Evolutionary conservation across 2,797 vertebrate genomes (phyloP), one percentile per base, ranked within the genome.

Genomic region (Kryptopterus vitreolus): DNA sequence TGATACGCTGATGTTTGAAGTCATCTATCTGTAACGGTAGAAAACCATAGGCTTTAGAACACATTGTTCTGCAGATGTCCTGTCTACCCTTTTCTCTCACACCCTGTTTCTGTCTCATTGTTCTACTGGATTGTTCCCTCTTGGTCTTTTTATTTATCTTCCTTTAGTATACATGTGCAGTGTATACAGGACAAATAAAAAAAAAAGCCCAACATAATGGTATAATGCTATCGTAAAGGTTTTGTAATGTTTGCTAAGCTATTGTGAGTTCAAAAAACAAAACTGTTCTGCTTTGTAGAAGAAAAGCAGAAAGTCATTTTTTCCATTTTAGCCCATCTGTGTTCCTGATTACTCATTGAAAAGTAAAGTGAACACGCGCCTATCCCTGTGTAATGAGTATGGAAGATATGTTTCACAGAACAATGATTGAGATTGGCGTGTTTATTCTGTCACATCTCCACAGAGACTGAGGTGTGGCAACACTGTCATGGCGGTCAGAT

Each of bases 401-500:
- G 61, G 58, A 66, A n/a, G 66, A 53, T 73, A 81, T n/a, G 22
- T 77, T 76, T 88, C 88, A 85, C 87, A 82, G 26, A 78, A 68
- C 71, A 82, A 35, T 35, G 58, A 69, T 83, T 72, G 73, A 18
- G 18, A 48, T 76, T 33, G 0, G 22, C 62, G 29, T 90, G 87
- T 91, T 91, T 88, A 83, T 76, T 52, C 26, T 81, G 75, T 78
- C 26, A 20, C 0, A 81, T 92, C 26, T 74, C 89, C 83, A 63
- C 8, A 66, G 88, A 29, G 61, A 87, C 85, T 0, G 63, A 75
- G 90, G 88, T 59, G 87, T 85, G 90, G 86, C 87, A 68, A 18
- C 82, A 71, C 24, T 80, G 77, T 85, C 83, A 81, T 83, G 74
- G 38, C 18, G 11, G 75, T 74, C 58, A 52, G 65, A 46, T 73